Evolutionary conservation across 2,888 invertebrate genomes (phyloP).

Genomic region (Noctua comes): DNA sequence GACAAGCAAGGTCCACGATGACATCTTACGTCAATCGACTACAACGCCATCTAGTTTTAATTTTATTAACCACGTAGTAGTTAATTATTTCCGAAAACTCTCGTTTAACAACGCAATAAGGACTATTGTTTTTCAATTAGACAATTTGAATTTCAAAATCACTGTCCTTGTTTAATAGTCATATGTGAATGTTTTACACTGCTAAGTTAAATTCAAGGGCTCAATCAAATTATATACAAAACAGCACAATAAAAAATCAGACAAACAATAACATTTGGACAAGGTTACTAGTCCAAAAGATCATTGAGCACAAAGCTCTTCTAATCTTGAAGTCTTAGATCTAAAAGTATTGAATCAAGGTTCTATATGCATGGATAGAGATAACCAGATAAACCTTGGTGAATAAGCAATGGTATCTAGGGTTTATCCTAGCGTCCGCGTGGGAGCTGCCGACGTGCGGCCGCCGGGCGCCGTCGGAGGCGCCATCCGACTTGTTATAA

Average conservation of each 20-base stretch:
- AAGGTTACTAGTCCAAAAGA: slow-evolving; percentile 2
- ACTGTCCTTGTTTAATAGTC: slow-evolving; percentile 14
- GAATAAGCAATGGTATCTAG: slow-evolving; percentile 65
- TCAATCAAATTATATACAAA: slow-evolving; percentile 12
- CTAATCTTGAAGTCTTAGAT: slow-evolving; percentile 1
- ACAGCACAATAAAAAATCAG: background rate
- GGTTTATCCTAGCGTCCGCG: slow-evolving; percentile 69
- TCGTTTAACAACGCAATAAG: background rate
- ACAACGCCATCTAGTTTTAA: slow-evolving; percentile 56
- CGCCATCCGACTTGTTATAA: slow-evolving; percentile 88
- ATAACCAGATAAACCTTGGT: slow-evolving; percentile 57
- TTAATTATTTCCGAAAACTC: slow-evolving; percentile 10
- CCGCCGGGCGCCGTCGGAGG: slow-evolving; percentile 85
- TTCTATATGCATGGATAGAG: slow-evolving; percentile 9
- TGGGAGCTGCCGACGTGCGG: slow-evolving; percentile 74
- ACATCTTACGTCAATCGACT: slow-evolving; percentile 62
- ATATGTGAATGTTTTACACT: slow-evolving; percentile 30
- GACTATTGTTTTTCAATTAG: slow-evolving; percentile 12
- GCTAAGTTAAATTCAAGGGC: slow-evolving; percentile 11
- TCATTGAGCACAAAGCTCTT: background rate
- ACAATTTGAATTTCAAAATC: slow-evolving; percentile 9
- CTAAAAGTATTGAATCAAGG: background rate
- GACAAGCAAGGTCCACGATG: slow-evolving; percentile 71
- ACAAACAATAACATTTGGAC: slow-evolving; percentile 13
- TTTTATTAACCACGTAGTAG: slow-evolving; percentile 21